Evolutionary conservation across 2,888 invertebrate species (phyloP).

Genomic region (Nymphalis polychloros): DNA sequence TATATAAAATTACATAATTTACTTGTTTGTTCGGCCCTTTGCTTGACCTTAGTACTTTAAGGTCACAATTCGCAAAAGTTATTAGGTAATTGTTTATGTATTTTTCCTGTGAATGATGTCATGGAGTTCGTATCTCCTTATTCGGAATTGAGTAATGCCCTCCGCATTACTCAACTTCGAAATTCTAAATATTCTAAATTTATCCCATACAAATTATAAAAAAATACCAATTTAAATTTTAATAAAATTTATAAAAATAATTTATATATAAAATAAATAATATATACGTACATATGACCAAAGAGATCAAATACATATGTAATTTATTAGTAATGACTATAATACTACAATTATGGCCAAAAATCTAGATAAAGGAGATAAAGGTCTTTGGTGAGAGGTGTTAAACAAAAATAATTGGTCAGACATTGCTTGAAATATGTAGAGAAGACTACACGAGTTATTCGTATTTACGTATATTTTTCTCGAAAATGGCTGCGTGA

Average conservation of each 20-base stretch:
- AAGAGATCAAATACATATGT: no score
- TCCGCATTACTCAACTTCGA: no score
- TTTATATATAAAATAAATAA: not conserved
- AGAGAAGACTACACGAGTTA: no score
- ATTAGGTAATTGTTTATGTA: conserved; percentile 18
- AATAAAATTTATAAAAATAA: no score
- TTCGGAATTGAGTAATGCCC: not conserved
- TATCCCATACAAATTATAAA: not conserved
- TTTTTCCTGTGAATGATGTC: conserved; percentile 14
- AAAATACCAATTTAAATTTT: not conserved
- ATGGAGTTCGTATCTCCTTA: not conserved
- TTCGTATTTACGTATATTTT: no score
- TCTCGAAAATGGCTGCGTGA: not conserved
- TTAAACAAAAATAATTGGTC: no score
- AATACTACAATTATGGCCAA: no score
- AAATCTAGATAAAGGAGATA: no score
- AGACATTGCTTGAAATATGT: no score
- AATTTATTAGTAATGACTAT: no score
- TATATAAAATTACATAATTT: conserved; percentile 35
- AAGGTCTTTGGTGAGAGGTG: no score
- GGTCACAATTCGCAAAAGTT: conserved; percentile 20
- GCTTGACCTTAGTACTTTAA: conserved; percentile 20
- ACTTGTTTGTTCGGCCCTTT: conserved; percentile 32
- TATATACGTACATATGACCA: no score
- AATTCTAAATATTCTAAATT: not conserved